Percentiles rank a stretch among this genome's conserved stretches.
Conservation (phyloP, 2,797 vertebrate genomes). For the Kryptopterus vitreolus region DNA sequence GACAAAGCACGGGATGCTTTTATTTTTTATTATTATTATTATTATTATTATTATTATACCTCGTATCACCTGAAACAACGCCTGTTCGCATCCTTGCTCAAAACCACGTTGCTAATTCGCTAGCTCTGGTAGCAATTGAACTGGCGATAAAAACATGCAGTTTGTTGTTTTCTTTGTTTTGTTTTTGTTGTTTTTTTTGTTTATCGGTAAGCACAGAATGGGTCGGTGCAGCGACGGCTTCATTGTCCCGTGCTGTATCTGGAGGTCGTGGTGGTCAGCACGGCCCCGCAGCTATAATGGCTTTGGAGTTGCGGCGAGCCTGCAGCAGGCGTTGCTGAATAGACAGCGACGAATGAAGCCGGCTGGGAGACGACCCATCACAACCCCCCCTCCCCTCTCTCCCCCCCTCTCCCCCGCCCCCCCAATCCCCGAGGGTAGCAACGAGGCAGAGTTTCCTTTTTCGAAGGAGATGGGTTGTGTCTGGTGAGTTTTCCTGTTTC, state of each 20-base stretch:
- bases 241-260: conserved; percentile 15
- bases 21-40: too few relatives aligned
- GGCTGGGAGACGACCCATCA: conserved; percentile 28
- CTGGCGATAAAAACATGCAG: background rate
- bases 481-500: background rate
- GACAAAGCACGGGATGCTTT: conserved; percentile 46
- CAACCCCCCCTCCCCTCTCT: too few relatives aligned
- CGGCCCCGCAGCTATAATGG: conserved; percentile 19
- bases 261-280: conserved; percentile 12
- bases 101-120: background rate
- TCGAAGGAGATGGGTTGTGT: background rate
- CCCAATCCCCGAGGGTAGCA: conserved; percentile 32
- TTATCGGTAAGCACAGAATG: background rate
- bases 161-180: too few relatives aligned
- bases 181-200: background rate
- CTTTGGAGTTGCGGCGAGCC: conserved; percentile 4
- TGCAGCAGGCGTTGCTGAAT: conserved; percentile 9
- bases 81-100: background rate
- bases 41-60: too few relatives aligned
- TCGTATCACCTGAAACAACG: conserved; percentile 45
- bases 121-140: background rate
- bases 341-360: conserved; percentile 32
- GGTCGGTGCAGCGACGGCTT: background rate
- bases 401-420: too few relatives aligned
- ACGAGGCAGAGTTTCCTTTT: conserved; percentile 19